Evolutionary conservation across 1,140 invertebrate genomes (phyloP).

Genomic region (Rhopalosiphum padi): DNA sequence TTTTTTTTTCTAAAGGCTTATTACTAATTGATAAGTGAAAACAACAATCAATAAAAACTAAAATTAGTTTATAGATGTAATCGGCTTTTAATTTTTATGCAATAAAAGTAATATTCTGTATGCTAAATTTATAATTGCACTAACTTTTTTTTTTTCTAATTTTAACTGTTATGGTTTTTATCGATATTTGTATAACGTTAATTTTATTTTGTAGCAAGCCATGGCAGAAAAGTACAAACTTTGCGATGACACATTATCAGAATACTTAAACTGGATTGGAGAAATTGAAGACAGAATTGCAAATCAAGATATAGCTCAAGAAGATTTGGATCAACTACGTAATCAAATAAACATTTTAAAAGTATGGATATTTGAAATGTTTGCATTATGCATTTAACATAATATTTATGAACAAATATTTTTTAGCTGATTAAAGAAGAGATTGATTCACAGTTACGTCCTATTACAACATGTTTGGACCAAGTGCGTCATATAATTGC

Average conservation of each 20-base stretch:
- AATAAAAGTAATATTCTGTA: constrained; percentile 16
- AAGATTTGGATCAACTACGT: constrained; percentile 85
- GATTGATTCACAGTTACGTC: constrained; percentile 83
- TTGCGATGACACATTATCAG: constrained; percentile 83
- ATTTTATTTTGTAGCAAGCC: constrained; percentile 76
- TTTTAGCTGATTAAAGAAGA: constrained; percentile 88
- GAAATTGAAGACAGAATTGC: constrained; percentile 87
- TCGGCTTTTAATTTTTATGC: constrained; percentile 45
- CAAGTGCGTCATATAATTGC: constrained; percentile 90
- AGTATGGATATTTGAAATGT: constrained; percentile 65
- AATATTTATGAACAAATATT: constrained; percentile 32
- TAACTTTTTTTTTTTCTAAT: constrained; percentile 19
- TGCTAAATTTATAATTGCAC: constrained; percentile 29
- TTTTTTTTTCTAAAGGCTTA: constrained; percentile 37
- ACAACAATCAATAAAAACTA: constrained; percentile 19
- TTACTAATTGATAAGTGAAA: constrained; percentile 3
- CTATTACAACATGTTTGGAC: constrained; percentile 85
- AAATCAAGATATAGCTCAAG: constrained; percentile 85
- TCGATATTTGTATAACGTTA: background rate
- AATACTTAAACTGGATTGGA: constrained; percentile 86
- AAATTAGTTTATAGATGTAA: constrained; percentile 32
- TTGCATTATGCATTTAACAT: background rate
- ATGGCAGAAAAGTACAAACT: constrained; percentile 92
- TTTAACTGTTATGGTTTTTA: background rate
- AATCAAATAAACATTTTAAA: constrained; percentile 90